These are phyloP conservation scores for Hyposoter dolosus DNA, from an alignment of 2,888 invertebrate species.

Conservation along the genomic window DNA sequence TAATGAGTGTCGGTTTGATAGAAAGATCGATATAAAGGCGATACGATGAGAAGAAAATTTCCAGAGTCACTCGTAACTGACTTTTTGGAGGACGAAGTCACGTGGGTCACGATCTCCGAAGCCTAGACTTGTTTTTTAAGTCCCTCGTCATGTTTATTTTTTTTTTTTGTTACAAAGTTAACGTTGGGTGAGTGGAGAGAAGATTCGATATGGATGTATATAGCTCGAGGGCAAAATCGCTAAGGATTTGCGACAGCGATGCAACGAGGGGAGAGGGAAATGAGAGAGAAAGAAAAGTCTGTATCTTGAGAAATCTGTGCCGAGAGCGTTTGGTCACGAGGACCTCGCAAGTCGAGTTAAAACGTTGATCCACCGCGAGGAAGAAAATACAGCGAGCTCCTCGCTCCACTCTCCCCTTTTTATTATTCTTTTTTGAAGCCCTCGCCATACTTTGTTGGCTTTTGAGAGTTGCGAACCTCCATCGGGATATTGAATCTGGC, in stretches of 20 bases:
- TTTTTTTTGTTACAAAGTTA: background rate
- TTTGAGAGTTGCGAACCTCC: slow-evolving; percentile 44
- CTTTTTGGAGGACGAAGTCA: slow-evolving; percentile 72
- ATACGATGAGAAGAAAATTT: slow-evolving; percentile 33
- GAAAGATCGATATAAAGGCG: background rate
- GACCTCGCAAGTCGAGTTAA: slow-evolving; percentile 63
- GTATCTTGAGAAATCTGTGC: slow-evolving; percentile 66
- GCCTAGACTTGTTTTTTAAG: slow-evolving; percentile 7
- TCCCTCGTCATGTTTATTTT: slow-evolving; percentile 1
- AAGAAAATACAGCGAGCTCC: slow-evolving; percentile 60
- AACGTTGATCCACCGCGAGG: slow-evolving; percentile 54
- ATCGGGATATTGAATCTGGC: slow-evolving; percentile 38
- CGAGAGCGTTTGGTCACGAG: slow-evolving; percentile 67
- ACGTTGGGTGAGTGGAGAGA: slow-evolving; percentile 42
- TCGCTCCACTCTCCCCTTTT: background rate
- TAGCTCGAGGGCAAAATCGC: slow-evolving; percentile 57
- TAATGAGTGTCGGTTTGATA: background rate
- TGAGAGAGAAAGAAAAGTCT: slow-evolving; percentile 20
- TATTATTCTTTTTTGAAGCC: background rate
- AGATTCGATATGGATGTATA: slow-evolving; percentile 60
- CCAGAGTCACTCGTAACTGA: slow-evolving; percentile 78
- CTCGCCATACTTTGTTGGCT: background rate
- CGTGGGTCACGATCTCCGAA: slow-evolving; percentile 56
- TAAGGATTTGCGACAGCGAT: slow-evolving; percentile 48
- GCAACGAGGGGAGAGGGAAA: background rate